Evolutionary conservation across 2,888 invertebrate genomes (phyloP).

Genomic region (Plagiodera versicolora): DNA sequence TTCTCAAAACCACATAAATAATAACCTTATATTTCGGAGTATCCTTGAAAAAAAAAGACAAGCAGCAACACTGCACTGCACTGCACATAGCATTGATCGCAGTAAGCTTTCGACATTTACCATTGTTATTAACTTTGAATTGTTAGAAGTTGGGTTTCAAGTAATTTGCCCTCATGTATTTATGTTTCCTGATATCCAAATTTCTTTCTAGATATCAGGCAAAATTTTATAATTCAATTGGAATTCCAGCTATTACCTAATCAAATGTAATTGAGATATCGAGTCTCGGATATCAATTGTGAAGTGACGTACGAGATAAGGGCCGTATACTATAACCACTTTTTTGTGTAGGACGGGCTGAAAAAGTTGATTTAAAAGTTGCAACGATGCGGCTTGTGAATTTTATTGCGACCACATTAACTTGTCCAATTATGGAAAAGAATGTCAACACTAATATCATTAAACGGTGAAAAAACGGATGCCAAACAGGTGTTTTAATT

Average conservation of each 20-base stretch:
- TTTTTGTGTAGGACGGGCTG: slow-evolving; percentile 17
- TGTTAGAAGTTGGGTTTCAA: no score
- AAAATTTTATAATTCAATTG: background rate
- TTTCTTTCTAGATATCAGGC: background rate
- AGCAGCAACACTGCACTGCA: no score
- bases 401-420: slow-evolving; percentile 35
- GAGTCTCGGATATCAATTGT: slow-evolving; percentile 17
- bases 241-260: background rate
- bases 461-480: slow-evolving; percentile 30
- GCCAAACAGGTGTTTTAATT: slow-evolving; percentile 30
- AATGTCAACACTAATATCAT: slow-evolving; percentile 36
- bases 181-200: no score
- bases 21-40: no score
- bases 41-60: no score
- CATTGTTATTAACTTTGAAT: no score
- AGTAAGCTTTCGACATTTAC: no score
- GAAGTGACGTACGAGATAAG: slow-evolving; percentile 17
- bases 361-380: slow-evolving; percentile 26
- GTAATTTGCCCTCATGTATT: no score
- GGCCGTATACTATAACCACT: slow-evolving; percentile 22
- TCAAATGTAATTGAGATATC: slow-evolving; percentile 3
- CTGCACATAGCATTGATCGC: no score
- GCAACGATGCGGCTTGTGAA: slow-evolving; percentile 32
- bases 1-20: no score
- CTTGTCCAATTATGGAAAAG: slow-evolving; percentile 37